Conservation (phyloP, 2,888 invertebrate species). For the Sphaeridia pumilis region DNA sequence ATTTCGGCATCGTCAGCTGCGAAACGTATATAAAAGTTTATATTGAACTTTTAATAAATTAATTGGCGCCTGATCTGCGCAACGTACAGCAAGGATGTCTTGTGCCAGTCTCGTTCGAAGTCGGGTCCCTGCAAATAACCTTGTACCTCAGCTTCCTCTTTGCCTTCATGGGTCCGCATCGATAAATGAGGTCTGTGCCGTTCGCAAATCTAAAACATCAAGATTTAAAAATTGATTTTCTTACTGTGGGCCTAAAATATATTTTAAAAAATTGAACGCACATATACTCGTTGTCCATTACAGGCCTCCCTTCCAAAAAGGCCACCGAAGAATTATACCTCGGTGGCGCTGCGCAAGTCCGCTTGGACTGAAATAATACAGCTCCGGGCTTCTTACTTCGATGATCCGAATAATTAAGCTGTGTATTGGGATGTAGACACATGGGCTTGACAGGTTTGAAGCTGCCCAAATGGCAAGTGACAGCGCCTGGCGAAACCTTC, state of each 20-base stretch:
- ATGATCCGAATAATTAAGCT: constrained; percentile 19
- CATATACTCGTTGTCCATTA: not conserved
- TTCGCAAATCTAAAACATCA: constrained; percentile 58
- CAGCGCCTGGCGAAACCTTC: constrained; percentile 27
- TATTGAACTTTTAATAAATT: too few species aligned
- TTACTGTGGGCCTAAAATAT: too few species aligned
- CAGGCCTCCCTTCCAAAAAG: constrained; percentile 46
- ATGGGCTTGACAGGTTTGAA: constrained; percentile 68
- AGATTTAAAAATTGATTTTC: too few species aligned
- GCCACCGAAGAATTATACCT: constrained; percentile 65
- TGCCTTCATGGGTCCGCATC: constrained; percentile 45
- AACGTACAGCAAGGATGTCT: constrained; percentile 56
- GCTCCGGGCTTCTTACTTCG: not conserved
- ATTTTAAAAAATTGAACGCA: too few species aligned
- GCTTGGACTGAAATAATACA: constrained; percentile 13
- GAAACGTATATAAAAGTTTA: too few species aligned
- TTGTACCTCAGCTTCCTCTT: constrained; percentile 59
- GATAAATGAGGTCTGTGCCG: constrained; percentile 69
- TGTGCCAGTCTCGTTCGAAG: constrained; percentile 68
- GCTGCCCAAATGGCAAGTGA: constrained; percentile 57
- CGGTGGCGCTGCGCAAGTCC: constrained; percentile 53
- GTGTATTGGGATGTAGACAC: constrained; percentile 42
- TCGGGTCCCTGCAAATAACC: constrained; percentile 69
- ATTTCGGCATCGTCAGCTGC: not conserved
- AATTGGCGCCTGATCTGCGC: too few species aligned